Conservation (phyloP, 2,888 invertebrate genomes). For the Nineta flava region DNA sequence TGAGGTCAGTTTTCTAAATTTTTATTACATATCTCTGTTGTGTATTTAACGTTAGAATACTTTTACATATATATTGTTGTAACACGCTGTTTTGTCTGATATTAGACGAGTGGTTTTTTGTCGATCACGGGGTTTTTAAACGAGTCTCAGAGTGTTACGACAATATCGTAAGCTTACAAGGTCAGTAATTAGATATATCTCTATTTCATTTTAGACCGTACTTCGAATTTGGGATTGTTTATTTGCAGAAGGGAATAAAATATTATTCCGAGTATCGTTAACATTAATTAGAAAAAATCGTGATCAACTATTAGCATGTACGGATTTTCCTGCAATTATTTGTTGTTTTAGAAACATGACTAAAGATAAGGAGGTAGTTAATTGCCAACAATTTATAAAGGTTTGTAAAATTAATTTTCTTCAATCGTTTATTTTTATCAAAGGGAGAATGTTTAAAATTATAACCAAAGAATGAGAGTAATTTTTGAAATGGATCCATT, state of each 20-base stretch:
- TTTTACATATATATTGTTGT: too few species aligned
- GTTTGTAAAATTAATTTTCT: slow-evolving; percentile 31
- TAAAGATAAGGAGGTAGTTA: slow-evolving; percentile 56
- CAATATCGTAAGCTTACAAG: too few species aligned
- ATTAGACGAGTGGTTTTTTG: too few species aligned
- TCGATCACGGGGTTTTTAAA: too few species aligned
- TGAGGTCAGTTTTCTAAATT: slow-evolving; percentile 35
- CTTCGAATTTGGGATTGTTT: slow-evolving; percentile 91
- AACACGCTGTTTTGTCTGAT: too few species aligned
- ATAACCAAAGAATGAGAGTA: slow-evolving; percentile 19
- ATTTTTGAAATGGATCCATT: too few species aligned
- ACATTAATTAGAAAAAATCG: slow-evolving; percentile 64
- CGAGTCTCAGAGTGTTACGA: too few species aligned
- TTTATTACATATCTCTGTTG: slow-evolving; percentile 6
- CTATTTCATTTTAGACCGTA: slow-evolving; percentile 54
- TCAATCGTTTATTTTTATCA: too few species aligned
- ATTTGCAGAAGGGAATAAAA: slow-evolving; percentile 87
- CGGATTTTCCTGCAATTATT: slow-evolving; percentile 66
- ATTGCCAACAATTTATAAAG: slow-evolving; percentile 83
- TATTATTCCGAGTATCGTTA: slow-evolving; percentile 77
- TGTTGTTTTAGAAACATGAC: slow-evolving; percentile 71
- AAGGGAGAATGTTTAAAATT: slow-evolving; percentile 14
- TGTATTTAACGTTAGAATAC: too few species aligned
- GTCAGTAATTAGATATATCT: too few species aligned
- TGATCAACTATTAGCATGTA: slow-evolving; percentile 53